Conservation (phyloP, 2,113 vertebrate species). For the Diadophis punctatus region DNA sequence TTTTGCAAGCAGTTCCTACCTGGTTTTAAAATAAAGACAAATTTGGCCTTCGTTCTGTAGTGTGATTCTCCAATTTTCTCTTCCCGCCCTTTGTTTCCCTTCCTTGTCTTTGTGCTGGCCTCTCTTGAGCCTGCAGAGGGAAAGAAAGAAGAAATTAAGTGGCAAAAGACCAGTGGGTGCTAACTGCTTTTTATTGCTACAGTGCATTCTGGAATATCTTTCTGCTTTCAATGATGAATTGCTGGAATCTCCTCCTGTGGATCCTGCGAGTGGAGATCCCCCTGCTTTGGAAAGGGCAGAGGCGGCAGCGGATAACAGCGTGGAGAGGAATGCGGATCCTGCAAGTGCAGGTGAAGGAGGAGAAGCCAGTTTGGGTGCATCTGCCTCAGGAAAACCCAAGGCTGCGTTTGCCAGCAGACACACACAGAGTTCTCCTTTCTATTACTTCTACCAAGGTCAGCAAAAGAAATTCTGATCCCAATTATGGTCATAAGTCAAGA, state of each 20-base stretch:
- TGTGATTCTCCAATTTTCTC: not conserved
- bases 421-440: conserved; percentile 80
- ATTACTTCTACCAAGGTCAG: conserved; percentile 98
- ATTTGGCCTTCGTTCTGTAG: not conserved
- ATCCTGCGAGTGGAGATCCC: conserved; percentile 36
- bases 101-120: not conserved
- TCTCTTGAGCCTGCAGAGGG: not conserved
- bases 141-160: not conserved
- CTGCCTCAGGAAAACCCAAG: conserved; percentile 53
- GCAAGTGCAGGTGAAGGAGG: conserved; percentile 42
- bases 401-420: conserved; percentile 47
- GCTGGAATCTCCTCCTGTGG: conserved; percentile 57
- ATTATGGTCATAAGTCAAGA: not conserved
- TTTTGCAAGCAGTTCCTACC: not conserved
- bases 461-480: not conserved
- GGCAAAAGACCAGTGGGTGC: not conserved
- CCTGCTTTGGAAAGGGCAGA: conserved; percentile 63
- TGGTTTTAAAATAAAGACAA: not conserved
- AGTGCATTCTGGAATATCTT: conserved; percentile 81
- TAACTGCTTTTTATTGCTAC: conserved; percentile 13
- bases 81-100: not conserved
- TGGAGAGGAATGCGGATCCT: conserved; percentile 56
- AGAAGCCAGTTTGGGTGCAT: conserved; percentile 55
- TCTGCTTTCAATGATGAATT: conserved; percentile 91
- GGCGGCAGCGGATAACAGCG: conserved; percentile 55